A percentile compares a stretch with the other conserved stretches of the same genome.
These are phyloP conservation scores for Aspidiotus rigidus DNA, from an alignment of 2,888 invertebrate genomes.

Conservation along the genomic window DNA sequence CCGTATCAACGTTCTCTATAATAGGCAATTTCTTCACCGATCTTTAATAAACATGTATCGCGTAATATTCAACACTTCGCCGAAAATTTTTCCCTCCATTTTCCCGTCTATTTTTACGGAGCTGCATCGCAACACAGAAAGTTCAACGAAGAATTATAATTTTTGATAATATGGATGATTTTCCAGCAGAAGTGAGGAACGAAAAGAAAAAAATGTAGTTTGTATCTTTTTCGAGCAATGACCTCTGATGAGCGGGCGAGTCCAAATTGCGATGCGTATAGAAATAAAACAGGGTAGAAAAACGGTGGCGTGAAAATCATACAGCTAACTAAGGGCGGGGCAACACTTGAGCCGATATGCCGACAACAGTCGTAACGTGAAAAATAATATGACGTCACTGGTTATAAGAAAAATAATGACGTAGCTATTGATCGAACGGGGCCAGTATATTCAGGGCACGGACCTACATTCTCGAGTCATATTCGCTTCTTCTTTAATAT, in stretches of 20 bases:
- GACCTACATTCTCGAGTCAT: constrained; percentile 5
- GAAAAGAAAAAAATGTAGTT: background rate
- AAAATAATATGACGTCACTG: constrained; percentile 26
- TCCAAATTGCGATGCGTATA: background rate
- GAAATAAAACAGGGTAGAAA: background rate
- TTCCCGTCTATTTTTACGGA: too few relatives aligned
- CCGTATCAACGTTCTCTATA: too few relatives aligned
- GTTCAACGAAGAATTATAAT: too few relatives aligned
- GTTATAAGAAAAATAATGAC: constrained; percentile 25
- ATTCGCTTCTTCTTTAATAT: constrained; percentile 20
- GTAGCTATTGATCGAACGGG: constrained; percentile 27
- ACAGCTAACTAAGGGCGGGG: background rate
- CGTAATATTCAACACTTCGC: too few relatives aligned
- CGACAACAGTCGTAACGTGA: constrained; percentile 9
- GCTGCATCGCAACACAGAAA: too few relatives aligned
- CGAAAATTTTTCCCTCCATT: too few relatives aligned
- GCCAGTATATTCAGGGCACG: constrained; percentile 25
- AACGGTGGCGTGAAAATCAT: too few relatives aligned
- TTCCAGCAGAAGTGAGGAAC: background rate
- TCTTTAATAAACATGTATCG: too few relatives aligned
- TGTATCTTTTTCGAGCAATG: background rate
- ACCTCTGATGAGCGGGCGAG: constrained; percentile 7
- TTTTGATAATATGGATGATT: too few relatives aligned
- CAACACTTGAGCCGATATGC: constrained; percentile 14
- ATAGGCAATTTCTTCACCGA: too few relatives aligned